Evolutionary conservation across 2,888 invertebrate genomes (phyloP), one percentile per base, ranked within the genome.

Genomic region (Heteropelma amictum): DNA sequence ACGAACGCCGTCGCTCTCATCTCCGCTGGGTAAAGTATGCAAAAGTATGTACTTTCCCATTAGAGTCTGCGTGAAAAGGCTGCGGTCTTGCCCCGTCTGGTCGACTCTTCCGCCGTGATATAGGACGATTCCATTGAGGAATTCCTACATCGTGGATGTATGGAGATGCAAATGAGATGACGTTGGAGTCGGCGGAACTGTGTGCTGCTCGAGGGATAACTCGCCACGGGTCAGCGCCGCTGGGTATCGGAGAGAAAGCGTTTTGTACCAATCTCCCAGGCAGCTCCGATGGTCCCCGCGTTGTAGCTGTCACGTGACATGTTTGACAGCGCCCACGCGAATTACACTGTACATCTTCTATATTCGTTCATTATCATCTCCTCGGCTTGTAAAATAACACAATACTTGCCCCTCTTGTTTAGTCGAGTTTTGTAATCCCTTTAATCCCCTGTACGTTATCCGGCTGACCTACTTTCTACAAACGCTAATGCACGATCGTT

Each of bases 21-120:
- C 56, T 58, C 47, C 28, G 56, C n/a, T 61, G 49, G 60, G 40
- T 58, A 70, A 56, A 71, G 72, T 77, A 76, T 77, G 75, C 73
- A 79, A 77, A 76, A 73, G 75, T 79, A 77, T 77, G 73, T 75
- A 73, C 38, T 77, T 65, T 51, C 42, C 63, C 72, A 72, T 77
- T 78, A 64, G 72, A 47, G 71, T 53, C 49, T 68, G 17, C 21
- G 12, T n/a, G n/a, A 28, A 51, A 47, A 61, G 67, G 42, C 42
- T 56, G 63, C 49, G 40, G 61, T 23, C 10, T 51, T 26, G n/a
- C n/a, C 26, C n/a, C n/a, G n/a, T n/a, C n/a, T n/a, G n/a, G n/a
- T n/a, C n/a, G n/a, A n/a, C n/a, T n/a, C n/a, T n/a, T n/a, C n/a
- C n/a, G n/a, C n/a, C n/a, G n/a, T n/a, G n/a, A n/a, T n/a, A n/a